Conservation (phyloP, 1,140 invertebrate genomes). For the Bacillus rossius region DNA sequence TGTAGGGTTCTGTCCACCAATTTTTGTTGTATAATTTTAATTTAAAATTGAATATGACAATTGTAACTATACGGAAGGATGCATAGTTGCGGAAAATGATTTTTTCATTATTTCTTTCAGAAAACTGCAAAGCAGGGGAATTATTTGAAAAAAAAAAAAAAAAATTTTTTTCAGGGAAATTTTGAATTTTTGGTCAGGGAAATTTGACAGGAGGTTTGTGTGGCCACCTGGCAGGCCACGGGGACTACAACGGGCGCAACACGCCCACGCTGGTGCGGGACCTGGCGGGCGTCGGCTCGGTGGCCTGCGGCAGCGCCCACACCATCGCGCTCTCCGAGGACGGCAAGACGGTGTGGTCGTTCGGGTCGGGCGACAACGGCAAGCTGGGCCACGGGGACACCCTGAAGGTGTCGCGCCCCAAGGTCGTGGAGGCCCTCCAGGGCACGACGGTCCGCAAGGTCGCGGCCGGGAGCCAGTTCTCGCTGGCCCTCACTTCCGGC, state of each 20-base stretch:
- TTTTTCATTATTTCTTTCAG: too few relatives aligned
- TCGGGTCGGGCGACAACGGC: constrained; percentile 55
- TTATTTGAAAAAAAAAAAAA: too few relatives aligned
- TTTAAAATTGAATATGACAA: too few relatives aligned
- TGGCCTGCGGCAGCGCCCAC: constrained; percentile 58
- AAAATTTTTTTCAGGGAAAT: too few relatives aligned
- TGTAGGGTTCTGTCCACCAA: too few relatives aligned
- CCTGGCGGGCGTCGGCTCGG: constrained; percentile 51
- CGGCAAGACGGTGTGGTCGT: constrained; percentile 60
- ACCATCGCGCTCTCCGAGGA: constrained; percentile 56
- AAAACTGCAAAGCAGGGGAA: too few relatives aligned
- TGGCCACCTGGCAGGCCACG: constrained; percentile 50
- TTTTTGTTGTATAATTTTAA: too few relatives aligned
- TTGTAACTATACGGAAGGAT: too few relatives aligned
- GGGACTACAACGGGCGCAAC: constrained; percentile 47
- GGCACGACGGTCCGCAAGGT: constrained; percentile 55
- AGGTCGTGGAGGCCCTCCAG: constrained; percentile 56
- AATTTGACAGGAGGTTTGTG: too few relatives aligned
- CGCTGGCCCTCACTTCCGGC: constrained; percentile 52
- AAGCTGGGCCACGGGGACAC: constrained; percentile 57
- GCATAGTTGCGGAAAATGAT: too few relatives aligned
- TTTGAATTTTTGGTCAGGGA: too few relatives aligned
- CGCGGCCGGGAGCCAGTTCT: constrained; percentile 53
- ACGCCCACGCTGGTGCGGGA: constrained; percentile 53
- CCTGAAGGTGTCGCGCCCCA: constrained; percentile 49